Evolutionary conservation across 2,888 invertebrate species (phyloP), one percentile per base, ranked within the genome.

Genomic region (Himalopsyche tibetana): DNA sequence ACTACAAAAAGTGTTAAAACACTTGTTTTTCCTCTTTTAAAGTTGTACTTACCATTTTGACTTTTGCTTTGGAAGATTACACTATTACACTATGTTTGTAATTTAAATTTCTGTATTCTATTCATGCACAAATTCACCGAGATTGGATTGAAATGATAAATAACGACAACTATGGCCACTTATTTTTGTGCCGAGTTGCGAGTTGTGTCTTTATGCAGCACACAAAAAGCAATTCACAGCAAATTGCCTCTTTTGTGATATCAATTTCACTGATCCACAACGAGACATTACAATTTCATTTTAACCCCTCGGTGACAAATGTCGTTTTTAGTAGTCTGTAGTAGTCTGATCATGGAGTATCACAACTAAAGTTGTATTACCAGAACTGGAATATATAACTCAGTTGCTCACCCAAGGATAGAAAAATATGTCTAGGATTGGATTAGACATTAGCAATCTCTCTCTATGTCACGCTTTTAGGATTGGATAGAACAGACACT

Each of bases 201-300:
- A 36, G 19, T 36, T 38, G 74, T 74, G 36, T 63, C 51, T 51
- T 51, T 74, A 74, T 74, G 74, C 74, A 74, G 19, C 74, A 38
- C 28, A 74, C 74, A 74, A 74, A 74, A 36, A 74, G 74, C 74
- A 36, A 74, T 74, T 74, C 74, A 74, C 36, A 28, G 74, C 38
- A 74, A 80, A 80, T 80, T 80, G 80, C 80, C 51, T 80, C 80
- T 42, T 80, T 80, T 80, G 80, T 80, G 80, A 80, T 45, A 80
- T 19, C 80, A 80, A 80, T 80, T 80, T 42, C 42, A 51, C 80
- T 42, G 42, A 19, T 80, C 51, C 28, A 80, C n/a, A 80, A 42
- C 51, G n/a, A 12, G 12, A 12, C 80, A n/a, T 80, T 80, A 74
- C 74, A 74, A 36, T 38, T 19, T 74, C 12, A 80, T 38, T 79